These are phyloP conservation scores for Copsychus sechellarum DNA, from an alignment of 2,113 vertebrate species.

Conservation along the genomic window DNA sequence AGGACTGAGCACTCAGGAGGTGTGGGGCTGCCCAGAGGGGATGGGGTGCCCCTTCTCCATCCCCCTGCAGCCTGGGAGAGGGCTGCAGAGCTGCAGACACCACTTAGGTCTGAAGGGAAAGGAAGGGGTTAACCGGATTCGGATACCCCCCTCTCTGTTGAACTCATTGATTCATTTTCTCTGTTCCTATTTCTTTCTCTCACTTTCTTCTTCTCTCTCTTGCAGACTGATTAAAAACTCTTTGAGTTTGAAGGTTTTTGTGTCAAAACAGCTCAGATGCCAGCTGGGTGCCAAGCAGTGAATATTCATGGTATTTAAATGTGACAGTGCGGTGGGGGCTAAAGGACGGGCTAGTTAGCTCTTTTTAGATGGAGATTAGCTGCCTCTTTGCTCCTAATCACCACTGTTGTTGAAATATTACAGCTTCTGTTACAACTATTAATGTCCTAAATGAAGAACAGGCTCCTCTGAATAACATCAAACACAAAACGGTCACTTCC, in stretches of 20 bases:
- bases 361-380: slow-evolving; percentile 73
- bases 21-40: background rate
- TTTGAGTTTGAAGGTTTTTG: slow-evolving; percentile 71
- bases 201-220: slow-evolving; percentile 60
- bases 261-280: slow-evolving; percentile 68
- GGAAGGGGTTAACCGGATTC: slow-evolving; percentile 49
- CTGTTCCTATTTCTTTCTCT: slow-evolving; percentile 55
- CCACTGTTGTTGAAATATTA: slow-evolving; percentile 72
- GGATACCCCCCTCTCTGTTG: background rate
- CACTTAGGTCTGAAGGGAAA: background rate
- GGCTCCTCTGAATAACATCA: slow-evolving; percentile 55
- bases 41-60: background rate
- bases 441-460: slow-evolving; percentile 68
- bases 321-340: slow-evolving; percentile 33
- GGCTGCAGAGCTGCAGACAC: background rate
- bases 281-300: slow-evolving; percentile 66
- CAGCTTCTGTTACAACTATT: slow-evolving; percentile 70
- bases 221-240: slow-evolving; percentile 66
- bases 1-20: background rate
- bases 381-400: slow-evolving; percentile 70
- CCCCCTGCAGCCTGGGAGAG: background rate
- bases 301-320: slow-evolving; percentile 69
- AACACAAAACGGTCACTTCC: slow-evolving; percentile 52
- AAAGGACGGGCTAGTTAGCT: slow-evolving; percentile 45
- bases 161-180: slow-evolving; percentile 39